Evolutionary conservation across 2,113 vertebrate genomes (phyloP).

Genomic region (zebrafish (Danio rerio)): GRCz12tu NC_133198.1:31989501-31990000

Average conservation of each 20-base stretch:
- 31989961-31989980: constrained; percentile 67
- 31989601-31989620: no score
- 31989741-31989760: constrained; percentile 17
- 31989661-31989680: no score
- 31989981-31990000: constrained; percentile 77
- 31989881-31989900: constrained; percentile 38
- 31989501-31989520: constrained; percentile 26
- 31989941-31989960: constrained; percentile 58
- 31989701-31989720: not conserved
- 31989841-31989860: constrained; percentile 18
- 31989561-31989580: no score
- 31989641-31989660: no score
- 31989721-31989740: constrained; percentile 4
- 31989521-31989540: not conserved
- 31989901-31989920: constrained; percentile 12
- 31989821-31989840: not conserved
- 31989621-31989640: no score
- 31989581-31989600: no score
- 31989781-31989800: constrained; percentile 11
- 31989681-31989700: not conserved
- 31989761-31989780: not conserved
- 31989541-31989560: no score
- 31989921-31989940: constrained; percentile 65
- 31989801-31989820: constrained; percentile 12
- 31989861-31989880: constrained; percentile 30